A percentile compares a stretch with the other conserved stretches of the same genome.
Evolutionary conservation across 2,888 invertebrate genomes (phyloP).

Genomic region (Lithophane ornitopus): DNA sequence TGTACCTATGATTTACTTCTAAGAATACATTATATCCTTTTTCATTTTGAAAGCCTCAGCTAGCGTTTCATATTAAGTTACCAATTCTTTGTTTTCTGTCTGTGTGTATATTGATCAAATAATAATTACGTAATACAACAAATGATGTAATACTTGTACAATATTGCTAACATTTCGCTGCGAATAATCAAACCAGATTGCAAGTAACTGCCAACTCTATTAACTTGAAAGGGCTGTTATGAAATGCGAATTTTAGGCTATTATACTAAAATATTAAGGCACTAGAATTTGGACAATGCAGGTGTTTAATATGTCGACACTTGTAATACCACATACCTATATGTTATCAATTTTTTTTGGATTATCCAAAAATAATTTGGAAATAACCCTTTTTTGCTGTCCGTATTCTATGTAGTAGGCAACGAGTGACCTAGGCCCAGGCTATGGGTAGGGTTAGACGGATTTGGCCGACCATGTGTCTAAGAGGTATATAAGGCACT

Average conservation of each 20-base stretch:
- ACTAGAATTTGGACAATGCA: conserved; percentile 15
- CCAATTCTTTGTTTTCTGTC: conserved; percentile 43
- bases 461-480: conserved; percentile 85
- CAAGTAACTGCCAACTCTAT: conserved; percentile 52
- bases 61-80: conserved; percentile 49
- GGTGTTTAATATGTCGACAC: neutral
- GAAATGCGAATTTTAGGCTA: conserved; percentile 41
- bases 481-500: conserved; percentile 85
- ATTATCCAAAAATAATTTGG: neutral
- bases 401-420: conserved; percentile 77
- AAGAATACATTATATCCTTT: conserved; percentile 22
- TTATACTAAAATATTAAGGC: conserved; percentile 7
- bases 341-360: neutral
- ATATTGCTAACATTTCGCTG: conserved; percentile 68
- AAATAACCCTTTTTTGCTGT: conserved; percentile 70
- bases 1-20: neutral
- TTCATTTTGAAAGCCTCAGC: conserved; percentile 38
- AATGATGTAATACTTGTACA: conserved; percentile 73
- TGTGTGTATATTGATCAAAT: conserved; percentile 18
- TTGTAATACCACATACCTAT: neutral
- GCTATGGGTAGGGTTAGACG: conserved; percentile 85
- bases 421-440: conserved; percentile 86
- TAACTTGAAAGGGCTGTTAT: conserved; percentile 53
- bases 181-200: conserved; percentile 54
- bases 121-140: conserved; percentile 49